phyloP scores from a whole-genome alignment of 2,888 invertebrate genomes.

The Seira ritae region DNA sequence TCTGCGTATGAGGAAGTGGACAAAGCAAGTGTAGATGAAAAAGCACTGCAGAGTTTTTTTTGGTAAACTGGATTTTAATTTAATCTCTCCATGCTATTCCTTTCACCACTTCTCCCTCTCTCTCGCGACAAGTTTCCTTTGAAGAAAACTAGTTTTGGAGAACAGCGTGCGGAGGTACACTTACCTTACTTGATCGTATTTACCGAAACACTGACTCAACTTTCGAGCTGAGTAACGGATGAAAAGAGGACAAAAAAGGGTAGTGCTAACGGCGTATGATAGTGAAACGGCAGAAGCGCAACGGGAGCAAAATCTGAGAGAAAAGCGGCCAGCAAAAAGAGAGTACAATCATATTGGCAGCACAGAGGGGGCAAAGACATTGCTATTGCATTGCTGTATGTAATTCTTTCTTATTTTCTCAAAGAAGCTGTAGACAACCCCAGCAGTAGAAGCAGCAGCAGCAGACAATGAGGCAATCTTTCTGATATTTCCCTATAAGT shows the following conservation, averaged over 20 bases:
- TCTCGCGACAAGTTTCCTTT: background rate
- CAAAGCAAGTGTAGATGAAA: background rate
- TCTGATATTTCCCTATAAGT: background rate
- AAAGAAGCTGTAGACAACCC: too few species aligned
- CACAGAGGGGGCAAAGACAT: too few species aligned
- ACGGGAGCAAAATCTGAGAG: background rate
- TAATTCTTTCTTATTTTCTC: background rate
- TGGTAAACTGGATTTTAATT: background rate
- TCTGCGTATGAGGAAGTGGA: background rate
- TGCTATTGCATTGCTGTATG: too few species aligned
- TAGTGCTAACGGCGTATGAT: background rate
- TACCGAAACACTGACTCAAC: background rate
- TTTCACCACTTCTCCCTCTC: too few species aligned
- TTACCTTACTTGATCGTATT: background rate
- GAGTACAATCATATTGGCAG: background rate
- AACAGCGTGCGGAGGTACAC: background rate
- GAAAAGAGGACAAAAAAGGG: background rate
- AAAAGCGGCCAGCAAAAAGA: background rate
- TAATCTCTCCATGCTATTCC: background rate
- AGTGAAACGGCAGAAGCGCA: background rate
- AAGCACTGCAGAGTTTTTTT: background rate
- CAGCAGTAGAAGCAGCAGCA: background rate
- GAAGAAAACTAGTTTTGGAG: background rate
- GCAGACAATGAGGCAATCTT: background rate
- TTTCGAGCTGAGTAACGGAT: background rate